Conservation (phyloP, 2,113 vertebrate genomes). For the Melanerpes formicivorus region DNA sequence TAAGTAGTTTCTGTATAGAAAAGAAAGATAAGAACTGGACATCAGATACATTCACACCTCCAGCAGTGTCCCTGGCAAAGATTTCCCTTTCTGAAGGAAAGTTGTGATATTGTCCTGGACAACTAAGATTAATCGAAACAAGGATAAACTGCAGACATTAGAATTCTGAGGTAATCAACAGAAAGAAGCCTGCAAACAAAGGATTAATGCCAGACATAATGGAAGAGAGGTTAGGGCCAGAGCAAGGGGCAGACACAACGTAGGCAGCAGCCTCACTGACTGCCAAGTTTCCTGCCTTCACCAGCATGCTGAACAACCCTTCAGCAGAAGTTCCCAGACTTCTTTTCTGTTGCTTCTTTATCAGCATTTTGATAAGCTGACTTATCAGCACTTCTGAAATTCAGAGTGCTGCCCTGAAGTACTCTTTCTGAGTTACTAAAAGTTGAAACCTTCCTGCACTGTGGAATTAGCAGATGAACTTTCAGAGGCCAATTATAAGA, state of each 20-base stretch:
- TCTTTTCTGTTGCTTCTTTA: conserved; percentile 8
- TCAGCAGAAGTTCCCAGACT: neutral
- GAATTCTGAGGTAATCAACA: neutral
- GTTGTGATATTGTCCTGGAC: neutral
- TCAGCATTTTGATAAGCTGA: conserved; percentile 2
- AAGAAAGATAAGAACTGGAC: neutral
- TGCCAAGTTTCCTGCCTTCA: neutral
- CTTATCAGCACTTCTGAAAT: conserved; percentile 31
- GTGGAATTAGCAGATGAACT: conserved; percentile 4
- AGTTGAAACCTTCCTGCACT: conserved; percentile 30
- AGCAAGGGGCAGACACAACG: rapidly evolving
- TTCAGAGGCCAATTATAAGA: conserved; percentile 21
- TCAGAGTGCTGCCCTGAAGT: conserved; percentile 11
- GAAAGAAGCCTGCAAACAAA: neutral
- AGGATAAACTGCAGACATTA: neutral
- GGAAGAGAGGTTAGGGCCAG: neutral
- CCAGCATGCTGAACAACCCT: neutral
- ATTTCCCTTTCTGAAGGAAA: neutral
- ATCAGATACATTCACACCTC: neutral
- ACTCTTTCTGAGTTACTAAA: neutral
- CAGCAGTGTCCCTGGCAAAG: neutral
- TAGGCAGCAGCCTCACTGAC: neutral
- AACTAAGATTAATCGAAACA: neutral
- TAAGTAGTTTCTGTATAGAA: neutral
- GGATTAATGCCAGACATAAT: neutral